Evolutionary conservation across 2,113 vertebrate species (phyloP).

Genomic region (Salvator merianae): DNA sequence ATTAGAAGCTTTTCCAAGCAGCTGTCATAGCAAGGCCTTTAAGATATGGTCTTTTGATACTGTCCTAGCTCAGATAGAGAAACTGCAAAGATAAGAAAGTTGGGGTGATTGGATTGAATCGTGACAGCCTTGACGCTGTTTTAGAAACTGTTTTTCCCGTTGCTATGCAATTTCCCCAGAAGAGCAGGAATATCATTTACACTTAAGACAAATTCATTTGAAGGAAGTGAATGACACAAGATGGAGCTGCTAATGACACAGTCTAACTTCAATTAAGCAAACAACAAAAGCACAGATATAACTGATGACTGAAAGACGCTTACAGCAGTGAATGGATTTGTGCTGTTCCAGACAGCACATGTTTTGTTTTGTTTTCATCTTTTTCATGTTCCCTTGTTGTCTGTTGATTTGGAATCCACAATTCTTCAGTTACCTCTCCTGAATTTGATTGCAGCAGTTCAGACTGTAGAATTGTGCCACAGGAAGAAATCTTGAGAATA

Average conservation of each 20-base stretch:
- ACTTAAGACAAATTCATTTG: conserved; percentile 41
- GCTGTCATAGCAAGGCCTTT: conserved; percentile 8
- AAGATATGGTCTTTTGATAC: conserved; percentile 15
- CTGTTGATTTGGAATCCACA: conserved; percentile 13
- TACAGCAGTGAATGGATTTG: neutral
- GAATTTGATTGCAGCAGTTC: neutral
- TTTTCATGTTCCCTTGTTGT: neutral
- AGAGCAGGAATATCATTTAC: conserved; percentile 16
- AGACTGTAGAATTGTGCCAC: neutral
- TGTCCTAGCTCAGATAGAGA: neutral
- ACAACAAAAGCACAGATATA: conserved; percentile 34
- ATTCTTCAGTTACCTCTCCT: neutral
- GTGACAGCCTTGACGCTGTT: conserved; percentile 1
- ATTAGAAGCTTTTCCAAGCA: conserved; percentile 27
- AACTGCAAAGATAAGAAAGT: conserved; percentile 13
- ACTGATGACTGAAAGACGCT: conserved; percentile 13
- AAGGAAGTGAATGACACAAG: conserved; percentile 36
- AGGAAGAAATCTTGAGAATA: neutral
- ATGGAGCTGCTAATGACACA: conserved; percentile 36
- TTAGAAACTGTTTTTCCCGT: conserved; percentile 25
- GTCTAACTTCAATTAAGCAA: conserved; percentile 45
- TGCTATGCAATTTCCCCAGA: conserved; percentile 18
- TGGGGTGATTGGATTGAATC: conserved; percentile 5
- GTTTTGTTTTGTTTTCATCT: conserved; percentile 33
- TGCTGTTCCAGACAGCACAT: neutral